Conservation (phyloP, 2,888 invertebrate species). For the Ischnura elegans region DNA sequence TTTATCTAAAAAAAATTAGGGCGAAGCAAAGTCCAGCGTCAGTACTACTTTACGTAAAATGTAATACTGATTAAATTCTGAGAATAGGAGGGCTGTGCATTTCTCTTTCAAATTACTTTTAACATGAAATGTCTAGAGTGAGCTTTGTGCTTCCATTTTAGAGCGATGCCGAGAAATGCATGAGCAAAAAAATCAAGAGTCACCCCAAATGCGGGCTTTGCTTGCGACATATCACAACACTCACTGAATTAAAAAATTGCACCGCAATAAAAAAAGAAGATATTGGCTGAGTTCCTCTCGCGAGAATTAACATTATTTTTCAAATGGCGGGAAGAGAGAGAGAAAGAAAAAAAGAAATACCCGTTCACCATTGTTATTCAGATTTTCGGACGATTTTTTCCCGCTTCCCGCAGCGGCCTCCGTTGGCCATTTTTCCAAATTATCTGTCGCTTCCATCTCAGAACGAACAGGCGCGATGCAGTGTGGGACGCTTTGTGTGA, state of each 20-base stretch:
- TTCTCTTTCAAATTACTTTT: too few relatives aligned
- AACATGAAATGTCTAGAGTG: too few relatives aligned
- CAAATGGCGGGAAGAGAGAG: not conserved
- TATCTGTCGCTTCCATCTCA: not conserved
- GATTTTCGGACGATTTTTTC: not conserved
- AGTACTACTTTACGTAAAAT: too few relatives aligned
- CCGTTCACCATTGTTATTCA: not conserved
- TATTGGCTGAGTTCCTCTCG: conserved; percentile 10
- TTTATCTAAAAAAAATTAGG: not conserved
- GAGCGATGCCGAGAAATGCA: too few relatives aligned
- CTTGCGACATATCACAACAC: not conserved
- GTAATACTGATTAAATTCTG: not conserved
- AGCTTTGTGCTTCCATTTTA: not conserved
- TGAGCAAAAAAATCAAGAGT: not conserved
- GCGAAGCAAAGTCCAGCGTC: too few relatives aligned
- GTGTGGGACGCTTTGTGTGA: too few relatives aligned
- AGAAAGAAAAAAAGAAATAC: too few relatives aligned
- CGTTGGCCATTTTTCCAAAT: conserved; percentile 25
- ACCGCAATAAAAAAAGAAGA: not conserved
- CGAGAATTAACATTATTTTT: conserved; percentile 17
- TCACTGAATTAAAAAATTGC: conserved; percentile 35
- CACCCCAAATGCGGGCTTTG: not conserved
- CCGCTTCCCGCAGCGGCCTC: not conserved
- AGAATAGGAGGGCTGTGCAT: not conserved
- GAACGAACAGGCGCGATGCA: not conserved